phyloP scores from a whole-genome alignment of 2,797 vertebrate species.

The Nyctibius grandis region DNA sequence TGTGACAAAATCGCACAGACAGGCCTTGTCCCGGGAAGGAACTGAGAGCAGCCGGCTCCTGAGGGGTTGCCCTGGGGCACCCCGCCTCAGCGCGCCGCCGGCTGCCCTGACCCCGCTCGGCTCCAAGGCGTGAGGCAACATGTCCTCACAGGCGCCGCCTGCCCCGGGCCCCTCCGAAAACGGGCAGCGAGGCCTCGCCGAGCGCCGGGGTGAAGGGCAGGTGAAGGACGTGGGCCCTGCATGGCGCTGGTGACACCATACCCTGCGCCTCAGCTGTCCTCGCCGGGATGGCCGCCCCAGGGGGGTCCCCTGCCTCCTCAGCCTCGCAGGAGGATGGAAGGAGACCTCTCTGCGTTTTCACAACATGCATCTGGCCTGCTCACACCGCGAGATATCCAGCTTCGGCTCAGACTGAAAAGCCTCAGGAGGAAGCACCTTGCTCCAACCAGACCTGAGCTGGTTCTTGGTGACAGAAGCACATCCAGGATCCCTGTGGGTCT shows the following conservation, averaged over 20 bases:
- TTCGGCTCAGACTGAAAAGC: not conserved
- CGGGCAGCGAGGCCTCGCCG: not conserved
- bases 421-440: not conserved
- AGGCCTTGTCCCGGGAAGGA: not conserved
- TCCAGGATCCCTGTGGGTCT: not conserved
- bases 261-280: fast-evolving
- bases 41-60: not conserved
- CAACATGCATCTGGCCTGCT: too few species aligned
- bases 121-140: not conserved
- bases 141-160: not conserved
- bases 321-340: not conserved
- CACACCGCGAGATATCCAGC: fast-evolving
- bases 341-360: not conserved
- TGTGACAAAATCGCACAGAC: fast-evolving
- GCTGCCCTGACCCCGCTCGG: not conserved
- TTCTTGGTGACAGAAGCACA: not conserved
- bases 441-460: not conserved
- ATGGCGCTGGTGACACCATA: fast-evolving
- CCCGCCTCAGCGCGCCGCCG: not conserved
- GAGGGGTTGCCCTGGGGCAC: not conserved
- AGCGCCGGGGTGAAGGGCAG: not conserved
- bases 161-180: not conserved
- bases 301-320: fast-evolving
- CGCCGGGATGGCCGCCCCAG: fast-evolving
- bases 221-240: not conserved